A percentile compares a stretch with the other conserved stretches of the same genome.
Evolutionary conservation across 2,113 vertebrate genomes (phyloP).

Genomic region (Antigone vipio): DNA sequence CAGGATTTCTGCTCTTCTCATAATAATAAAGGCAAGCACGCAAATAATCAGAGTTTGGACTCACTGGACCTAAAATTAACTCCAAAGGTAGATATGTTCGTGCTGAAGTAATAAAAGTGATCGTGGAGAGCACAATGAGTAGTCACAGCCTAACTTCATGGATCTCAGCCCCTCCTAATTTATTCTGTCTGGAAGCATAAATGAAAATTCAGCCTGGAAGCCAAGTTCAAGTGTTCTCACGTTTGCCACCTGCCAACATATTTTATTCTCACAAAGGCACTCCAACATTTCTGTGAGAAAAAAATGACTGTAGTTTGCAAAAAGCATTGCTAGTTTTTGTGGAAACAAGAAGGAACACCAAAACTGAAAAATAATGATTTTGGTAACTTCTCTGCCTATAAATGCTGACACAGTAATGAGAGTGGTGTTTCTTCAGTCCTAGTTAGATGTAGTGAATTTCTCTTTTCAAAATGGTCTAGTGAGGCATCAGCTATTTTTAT

Average conservation of each 20-base stretch:
- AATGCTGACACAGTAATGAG: background rate
- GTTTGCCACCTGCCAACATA: conserved; percentile 7
- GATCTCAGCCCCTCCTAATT: background rate
- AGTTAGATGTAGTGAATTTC: background rate
- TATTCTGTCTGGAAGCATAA: background rate
- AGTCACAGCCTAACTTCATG: background rate
- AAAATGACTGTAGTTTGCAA: background rate
- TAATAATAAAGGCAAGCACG: background rate
- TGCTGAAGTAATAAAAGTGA: background rate
- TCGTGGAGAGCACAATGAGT: background rate
- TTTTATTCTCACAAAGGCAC: background rate
- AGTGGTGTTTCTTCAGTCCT: background rate
- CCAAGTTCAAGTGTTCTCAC: background rate
- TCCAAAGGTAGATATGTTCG: background rate
- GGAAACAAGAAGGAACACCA: background rate
- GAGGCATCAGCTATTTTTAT: background rate
- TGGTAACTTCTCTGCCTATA: background rate
- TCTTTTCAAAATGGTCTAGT: background rate
- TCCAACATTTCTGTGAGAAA: background rate
- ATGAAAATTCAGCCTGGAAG: conserved; percentile 15
- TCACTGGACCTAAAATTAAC: background rate
- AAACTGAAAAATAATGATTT: background rate
- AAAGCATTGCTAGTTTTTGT: background rate
- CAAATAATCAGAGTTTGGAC: background rate
- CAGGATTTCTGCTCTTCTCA: background rate